phyloP scores from a whole-genome alignment of 2,113 vertebrate species.

The Sialia sialis region DNA sequence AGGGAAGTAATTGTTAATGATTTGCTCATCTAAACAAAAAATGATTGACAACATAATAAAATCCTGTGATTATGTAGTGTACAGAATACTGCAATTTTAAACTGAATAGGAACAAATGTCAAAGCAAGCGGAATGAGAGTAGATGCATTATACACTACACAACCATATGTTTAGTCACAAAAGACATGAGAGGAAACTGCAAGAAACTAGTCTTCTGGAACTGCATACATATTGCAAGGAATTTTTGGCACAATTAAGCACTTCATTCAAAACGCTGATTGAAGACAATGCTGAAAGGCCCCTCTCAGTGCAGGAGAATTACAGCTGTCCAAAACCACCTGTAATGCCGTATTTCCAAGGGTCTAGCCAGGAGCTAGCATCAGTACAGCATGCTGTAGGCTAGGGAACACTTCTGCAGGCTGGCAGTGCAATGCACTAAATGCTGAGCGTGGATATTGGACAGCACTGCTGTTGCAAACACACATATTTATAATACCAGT shows the following conservation, averaged over 20 bases:
- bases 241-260: background rate
- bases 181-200: background rate
- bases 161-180: background rate
- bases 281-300: background rate
- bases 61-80: background rate
- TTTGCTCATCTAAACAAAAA: slow-evolving; percentile 1
- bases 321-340: background rate
- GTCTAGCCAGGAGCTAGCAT: background rate
- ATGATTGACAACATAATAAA: background rate
- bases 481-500: fast-evolving
- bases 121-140: background rate
- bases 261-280: fast-evolving
- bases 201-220: background rate
- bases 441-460: no score
- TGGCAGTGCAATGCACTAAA: background rate
- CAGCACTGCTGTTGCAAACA: background rate
- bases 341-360: background rate
- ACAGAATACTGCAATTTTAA: background rate
- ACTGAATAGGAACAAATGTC: background rate
- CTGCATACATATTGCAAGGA: background rate
- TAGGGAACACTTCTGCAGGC: background rate
- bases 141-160: background rate
- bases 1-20: slow-evolving; percentile 2
- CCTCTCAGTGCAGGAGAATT: background rate
- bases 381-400: background rate